Percentiles rank a stretch among this genome's conserved stretches.
phyloP scores from a whole-genome alignment of 2,888 invertebrate species.

The Pedicia rivosa region DNA sequence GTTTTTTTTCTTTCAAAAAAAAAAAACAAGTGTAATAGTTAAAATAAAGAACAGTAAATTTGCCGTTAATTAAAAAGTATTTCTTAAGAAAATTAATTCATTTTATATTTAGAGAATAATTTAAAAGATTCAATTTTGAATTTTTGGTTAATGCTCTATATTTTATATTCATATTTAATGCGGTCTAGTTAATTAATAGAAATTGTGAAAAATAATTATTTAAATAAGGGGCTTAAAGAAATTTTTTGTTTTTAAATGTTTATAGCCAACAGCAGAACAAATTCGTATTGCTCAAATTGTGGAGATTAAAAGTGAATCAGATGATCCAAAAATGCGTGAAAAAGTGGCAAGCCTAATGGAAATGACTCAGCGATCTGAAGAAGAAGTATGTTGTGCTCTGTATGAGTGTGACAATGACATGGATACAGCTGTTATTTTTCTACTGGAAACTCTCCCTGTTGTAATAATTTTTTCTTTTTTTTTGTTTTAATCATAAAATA shows the following conservation, averaged over 20 bases:
- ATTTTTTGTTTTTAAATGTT: constrained; percentile 6
- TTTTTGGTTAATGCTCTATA: too few relatives aligned
- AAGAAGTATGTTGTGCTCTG: constrained; percentile 81
- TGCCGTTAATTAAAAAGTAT: too few relatives aligned
- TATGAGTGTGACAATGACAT: constrained; percentile 87
- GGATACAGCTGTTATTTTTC: constrained; percentile 41
- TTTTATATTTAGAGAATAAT: too few relatives aligned
- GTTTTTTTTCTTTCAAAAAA: too few relatives aligned
- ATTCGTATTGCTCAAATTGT: constrained; percentile 72
- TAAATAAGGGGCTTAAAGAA: not conserved
- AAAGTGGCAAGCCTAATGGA: constrained; percentile 75
- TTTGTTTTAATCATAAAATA: not conserved
- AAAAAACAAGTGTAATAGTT: too few relatives aligned
- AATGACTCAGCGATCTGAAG: constrained; percentile 76
- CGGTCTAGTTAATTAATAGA: too few relatives aligned
- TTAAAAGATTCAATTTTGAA: too few relatives aligned
- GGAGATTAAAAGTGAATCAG: constrained; percentile 43
- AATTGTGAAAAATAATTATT: not conserved
- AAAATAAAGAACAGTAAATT: too few relatives aligned
- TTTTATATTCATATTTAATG: too few relatives aligned
- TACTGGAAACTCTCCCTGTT: constrained; percentile 30
- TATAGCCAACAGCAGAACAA: constrained; percentile 67
- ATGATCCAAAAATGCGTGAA: constrained; percentile 44
- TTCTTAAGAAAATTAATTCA: too few relatives aligned
- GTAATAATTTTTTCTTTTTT: constrained; percentile 15